Percentiles rank a stretch among this genome's conserved stretches.
phyloP scores from a whole-genome alignment of 2,797 vertebrate genomes.

The Vespertilio murinus region DNA sequence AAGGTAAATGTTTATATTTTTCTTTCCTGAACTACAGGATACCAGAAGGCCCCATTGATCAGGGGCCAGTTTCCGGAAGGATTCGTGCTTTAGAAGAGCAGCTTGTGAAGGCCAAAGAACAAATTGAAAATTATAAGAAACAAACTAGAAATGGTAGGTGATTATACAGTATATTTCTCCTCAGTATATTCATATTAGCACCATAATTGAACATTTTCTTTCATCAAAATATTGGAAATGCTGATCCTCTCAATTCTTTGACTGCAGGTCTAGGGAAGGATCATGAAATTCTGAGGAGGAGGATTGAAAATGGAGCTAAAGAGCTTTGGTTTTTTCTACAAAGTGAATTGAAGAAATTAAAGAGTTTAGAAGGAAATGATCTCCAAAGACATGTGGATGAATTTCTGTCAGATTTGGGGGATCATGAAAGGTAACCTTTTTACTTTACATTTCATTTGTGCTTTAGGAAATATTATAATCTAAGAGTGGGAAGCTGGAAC shows the following conservation, averaged over 20 bases:
- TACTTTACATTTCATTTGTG: constrained; percentile 23
- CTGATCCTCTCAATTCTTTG: constrained; percentile 37
- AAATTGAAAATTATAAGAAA: constrained; percentile 97
- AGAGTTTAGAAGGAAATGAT: constrained; percentile 89
- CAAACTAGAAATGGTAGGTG: constrained; percentile 92
- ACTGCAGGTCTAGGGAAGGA: constrained; percentile 90
- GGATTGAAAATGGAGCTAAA: constrained; percentile 95
- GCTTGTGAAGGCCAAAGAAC: constrained; percentile 96
- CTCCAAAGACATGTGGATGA: constrained; percentile 92
- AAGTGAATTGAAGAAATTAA: constrained; percentile 96
- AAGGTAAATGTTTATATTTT: constrained; percentile 61
- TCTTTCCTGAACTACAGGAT: constrained; percentile 87
- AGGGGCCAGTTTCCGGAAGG: constrained; percentile 91
- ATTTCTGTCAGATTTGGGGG: constrained; percentile 95
- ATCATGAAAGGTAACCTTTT: constrained; percentile 93
- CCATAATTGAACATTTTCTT: constrained; percentile 52
- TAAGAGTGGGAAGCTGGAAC: constrained; percentile 37
- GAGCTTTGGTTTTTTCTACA: constrained; percentile 99
- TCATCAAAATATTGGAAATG: constrained; percentile 40
- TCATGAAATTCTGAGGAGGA: constrained; percentile 94
- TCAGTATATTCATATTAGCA: constrained; percentile 40
- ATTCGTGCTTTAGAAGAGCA: constrained; percentile 96
- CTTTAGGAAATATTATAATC: constrained; percentile 14
- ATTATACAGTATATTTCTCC: constrained; percentile 51
- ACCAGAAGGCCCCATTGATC: constrained; percentile 95